Percentiles rank a stretch among this genome's conserved stretches.
phyloP scores from a whole-genome alignment of 2,888 invertebrate genomes.

The Siphlonurus alternatus region DNA sequence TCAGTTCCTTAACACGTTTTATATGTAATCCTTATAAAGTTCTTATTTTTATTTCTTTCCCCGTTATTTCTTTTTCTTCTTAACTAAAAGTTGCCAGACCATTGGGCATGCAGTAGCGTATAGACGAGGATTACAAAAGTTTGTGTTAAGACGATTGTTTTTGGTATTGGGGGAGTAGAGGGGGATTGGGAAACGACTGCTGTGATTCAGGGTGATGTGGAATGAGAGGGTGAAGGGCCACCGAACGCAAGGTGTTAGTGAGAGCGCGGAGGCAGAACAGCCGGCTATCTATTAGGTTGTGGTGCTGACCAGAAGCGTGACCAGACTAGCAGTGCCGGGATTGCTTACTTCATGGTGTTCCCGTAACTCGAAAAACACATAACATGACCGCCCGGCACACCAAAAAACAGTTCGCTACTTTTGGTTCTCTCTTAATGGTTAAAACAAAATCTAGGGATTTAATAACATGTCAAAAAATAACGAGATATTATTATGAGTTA shows the following conservation, averaged over 20 bases:
- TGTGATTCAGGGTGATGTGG: neutral
- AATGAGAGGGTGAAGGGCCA: neutral
- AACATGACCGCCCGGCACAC: too few relatives aligned
- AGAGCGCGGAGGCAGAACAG: neutral
- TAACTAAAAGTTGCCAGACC: neutral
- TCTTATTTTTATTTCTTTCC: neutral
- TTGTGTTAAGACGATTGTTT: neutral
- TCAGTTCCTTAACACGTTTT: too few relatives aligned
- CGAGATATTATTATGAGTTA: too few relatives aligned
- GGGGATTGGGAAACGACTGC: neutral
- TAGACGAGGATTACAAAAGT: neutral
- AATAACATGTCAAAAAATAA: too few relatives aligned
- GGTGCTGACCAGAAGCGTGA: neutral
- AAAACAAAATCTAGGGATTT: too few relatives aligned
- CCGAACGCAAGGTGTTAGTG: neutral
- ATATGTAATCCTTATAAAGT: neutral
- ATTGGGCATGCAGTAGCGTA: neutral
- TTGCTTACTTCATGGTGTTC: neutral
- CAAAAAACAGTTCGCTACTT: too few relatives aligned
- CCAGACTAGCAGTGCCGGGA: neutral
- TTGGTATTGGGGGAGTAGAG: neutral
- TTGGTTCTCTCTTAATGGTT: too few relatives aligned
- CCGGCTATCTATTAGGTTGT: neutral
- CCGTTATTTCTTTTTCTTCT: neutral
- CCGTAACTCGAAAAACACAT: neutral